Evolutionary conservation across 2,888 invertebrate species (phyloP).

Genomic region (Mesorhabditis belari): DNA sequence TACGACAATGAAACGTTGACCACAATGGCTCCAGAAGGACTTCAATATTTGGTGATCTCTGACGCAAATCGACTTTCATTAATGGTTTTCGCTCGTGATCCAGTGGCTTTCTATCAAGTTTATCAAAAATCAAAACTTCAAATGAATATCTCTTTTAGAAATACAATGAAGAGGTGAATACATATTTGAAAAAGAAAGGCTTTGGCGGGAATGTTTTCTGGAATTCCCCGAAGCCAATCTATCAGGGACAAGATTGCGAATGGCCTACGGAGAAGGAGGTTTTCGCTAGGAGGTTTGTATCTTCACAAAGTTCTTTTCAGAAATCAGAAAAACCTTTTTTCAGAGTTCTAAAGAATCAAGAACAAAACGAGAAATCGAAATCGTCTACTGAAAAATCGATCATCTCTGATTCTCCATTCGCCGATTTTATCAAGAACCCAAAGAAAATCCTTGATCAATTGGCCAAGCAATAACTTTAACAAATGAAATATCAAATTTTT

Average conservation of each 20-base stretch:
- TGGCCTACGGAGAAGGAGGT: constrained; percentile 53
- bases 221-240: constrained; percentile 53
- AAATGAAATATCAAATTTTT: neutral
- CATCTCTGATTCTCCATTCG: constrained; percentile 18
- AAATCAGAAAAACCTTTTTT: too few relatives aligned
- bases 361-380: constrained; percentile 38
- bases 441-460: constrained; percentile 47
- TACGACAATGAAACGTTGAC: constrained; percentile 45
- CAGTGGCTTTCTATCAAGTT: constrained; percentile 48
- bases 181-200: constrained; percentile 48
- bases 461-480: constrained; percentile 11
- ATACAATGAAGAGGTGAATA: constrained; percentile 51
- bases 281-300: constrained; percentile 43
- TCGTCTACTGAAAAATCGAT: constrained; percentile 34
- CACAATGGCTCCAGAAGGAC: constrained; percentile 33
- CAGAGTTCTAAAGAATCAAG: constrained; percentile 51
- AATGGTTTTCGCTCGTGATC: constrained; percentile 52
- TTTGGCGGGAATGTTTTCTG: constrained; percentile 54
- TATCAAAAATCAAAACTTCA: constrained; percentile 52
- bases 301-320: too few relatives aligned
- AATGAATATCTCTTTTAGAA: constrained; percentile 43
- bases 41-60: constrained; percentile 52
- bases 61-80: constrained; percentile 51
- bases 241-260: constrained; percentile 53
- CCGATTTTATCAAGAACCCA: constrained; percentile 49